phyloP scores from a whole-genome alignment of 2,113 vertebrate species.

The Bucco capensis region DNA sequence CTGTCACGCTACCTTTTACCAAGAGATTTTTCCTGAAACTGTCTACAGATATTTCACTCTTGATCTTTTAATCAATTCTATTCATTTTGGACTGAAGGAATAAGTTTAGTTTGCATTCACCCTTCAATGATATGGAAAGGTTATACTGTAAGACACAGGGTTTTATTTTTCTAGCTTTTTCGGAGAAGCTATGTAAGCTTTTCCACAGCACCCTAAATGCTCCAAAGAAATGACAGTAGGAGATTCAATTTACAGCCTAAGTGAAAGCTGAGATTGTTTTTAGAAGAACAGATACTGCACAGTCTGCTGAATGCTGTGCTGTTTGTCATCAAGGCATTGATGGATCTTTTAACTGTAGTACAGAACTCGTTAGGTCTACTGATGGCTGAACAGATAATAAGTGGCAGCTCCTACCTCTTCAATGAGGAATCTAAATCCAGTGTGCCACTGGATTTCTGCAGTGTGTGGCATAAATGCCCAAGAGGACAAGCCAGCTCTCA shows the following conservation, averaged over 20 bases:
- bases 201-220: background rate
- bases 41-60: slow-evolving; percentile 10
- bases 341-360: background rate
- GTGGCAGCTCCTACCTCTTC: background rate
- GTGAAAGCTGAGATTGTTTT: slow-evolving; percentile 3
- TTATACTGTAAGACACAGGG: background rate
- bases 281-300: background rate
- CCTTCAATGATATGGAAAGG: slow-evolving; percentile 46
- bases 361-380: background rate
- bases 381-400: background rate
- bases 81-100: slow-evolving; percentile 10
- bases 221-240: background rate
- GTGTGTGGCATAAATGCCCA: background rate
- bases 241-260: slow-evolving; percentile 9
- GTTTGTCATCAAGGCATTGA: background rate
- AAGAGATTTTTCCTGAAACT: slow-evolving; percentile 10
- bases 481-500: background rate
- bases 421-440: background rate
- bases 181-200: slow-evolving; percentile 34
- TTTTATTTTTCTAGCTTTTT: slow-evolving; percentile 39
- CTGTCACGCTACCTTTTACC: background rate
- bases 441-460: background rate
- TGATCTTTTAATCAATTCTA: background rate
- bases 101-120: slow-evolving; percentile 14
- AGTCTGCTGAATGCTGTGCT: background rate